Evolutionary conservation across 1,140 invertebrate species (phyloP).

Genomic region (Xylocopa sonorina): DNA sequence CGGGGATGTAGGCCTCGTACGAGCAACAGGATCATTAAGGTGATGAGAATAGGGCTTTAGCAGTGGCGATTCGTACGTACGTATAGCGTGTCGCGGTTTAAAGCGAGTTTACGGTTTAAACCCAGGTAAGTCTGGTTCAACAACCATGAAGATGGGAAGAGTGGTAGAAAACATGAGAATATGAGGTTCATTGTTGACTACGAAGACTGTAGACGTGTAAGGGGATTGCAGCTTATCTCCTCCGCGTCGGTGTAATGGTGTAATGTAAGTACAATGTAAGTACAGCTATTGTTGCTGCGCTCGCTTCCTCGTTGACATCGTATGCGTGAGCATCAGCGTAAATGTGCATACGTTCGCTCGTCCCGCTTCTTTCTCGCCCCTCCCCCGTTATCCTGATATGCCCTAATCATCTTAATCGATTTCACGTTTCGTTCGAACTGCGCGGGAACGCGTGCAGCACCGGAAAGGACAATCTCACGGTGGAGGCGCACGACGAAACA

Average conservation of each 20-base stretch:
- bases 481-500: not conserved
- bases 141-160: slow-evolving; percentile 60
- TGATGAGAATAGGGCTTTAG: slow-evolving; percentile 23
- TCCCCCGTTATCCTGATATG: too few relatives aligned
- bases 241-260: slow-evolving; percentile 51
- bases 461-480: too few relatives aligned
- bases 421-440: too few relatives aligned
- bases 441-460: too few relatives aligned
- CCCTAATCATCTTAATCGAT: too few relatives aligned
- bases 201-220: slow-evolving; percentile 34
- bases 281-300: slow-evolving; percentile 60
- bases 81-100: slow-evolving; percentile 18
- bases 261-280: too few relatives aligned
- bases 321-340: slow-evolving; percentile 50
- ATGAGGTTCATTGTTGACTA: slow-evolving; percentile 65
- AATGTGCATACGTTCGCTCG: slow-evolving; percentile 57
- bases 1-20: slow-evolving; percentile 5
- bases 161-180: slow-evolving; percentile 63
- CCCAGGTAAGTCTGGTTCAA: slow-evolving; percentile 53
- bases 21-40: slow-evolving; percentile 39
- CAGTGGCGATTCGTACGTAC: slow-evolving; percentile 41
- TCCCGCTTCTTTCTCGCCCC: slow-evolving; percentile 32
- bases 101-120: slow-evolving; percentile 40
- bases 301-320: slow-evolving; percentile 60
- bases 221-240: slow-evolving; percentile 63